Percentiles rank a stretch among this genome's conserved stretches.
phyloP scores from a whole-genome alignment of 37 sponge, comb jelly and placozoan genomes.

The Chondrosia reniformis region DNA sequence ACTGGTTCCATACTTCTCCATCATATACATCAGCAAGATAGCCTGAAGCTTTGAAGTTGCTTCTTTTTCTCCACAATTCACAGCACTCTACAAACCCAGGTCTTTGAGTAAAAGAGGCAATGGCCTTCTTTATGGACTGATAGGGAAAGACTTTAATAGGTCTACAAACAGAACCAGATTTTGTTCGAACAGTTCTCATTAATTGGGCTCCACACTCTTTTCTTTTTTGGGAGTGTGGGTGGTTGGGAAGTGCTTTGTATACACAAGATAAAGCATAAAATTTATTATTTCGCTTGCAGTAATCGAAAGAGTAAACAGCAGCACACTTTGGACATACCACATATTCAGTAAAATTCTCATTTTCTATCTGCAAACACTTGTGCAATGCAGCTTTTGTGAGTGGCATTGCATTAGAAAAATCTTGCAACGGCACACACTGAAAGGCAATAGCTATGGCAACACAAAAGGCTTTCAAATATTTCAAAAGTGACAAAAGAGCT shows the following conservation, averaged over 20 bases:
- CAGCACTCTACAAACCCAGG: conserved; percentile 27
- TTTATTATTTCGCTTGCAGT: conserved; percentile 27
- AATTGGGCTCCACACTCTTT: conserved; percentile 26
- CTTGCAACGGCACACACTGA: background rate
- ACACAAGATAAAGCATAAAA: conserved; percentile 25
- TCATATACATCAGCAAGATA: conserved; percentile 47
- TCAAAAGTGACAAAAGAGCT: conserved; percentile 20
- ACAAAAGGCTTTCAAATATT: conserved; percentile 34
- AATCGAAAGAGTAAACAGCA: conserved; percentile 37
- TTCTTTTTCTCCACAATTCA: conserved; percentile 38
- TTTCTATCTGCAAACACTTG: conserved; percentile 18
- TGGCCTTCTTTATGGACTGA: background rate
- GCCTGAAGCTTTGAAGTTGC: background rate
- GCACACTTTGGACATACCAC: conserved; percentile 54
- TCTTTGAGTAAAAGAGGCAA: conserved; percentile 1
- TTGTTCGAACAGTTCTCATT: conserved; percentile 24
- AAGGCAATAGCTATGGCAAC: conserved; percentile 18
- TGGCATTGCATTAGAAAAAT: background rate
- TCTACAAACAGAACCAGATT: background rate
- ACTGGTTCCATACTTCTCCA: conserved; percentile 45
- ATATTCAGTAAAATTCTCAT: too few species aligned
- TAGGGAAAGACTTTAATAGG: conserved; percentile 47
- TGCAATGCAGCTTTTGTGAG: background rate
- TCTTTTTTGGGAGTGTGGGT: conserved; percentile 25
- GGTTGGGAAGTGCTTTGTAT: conserved; percentile 46